Evolutionary conservation across 2,797 vertebrate genomes (phyloP).

Genomic region (Phalloptychus januarius): DNA sequence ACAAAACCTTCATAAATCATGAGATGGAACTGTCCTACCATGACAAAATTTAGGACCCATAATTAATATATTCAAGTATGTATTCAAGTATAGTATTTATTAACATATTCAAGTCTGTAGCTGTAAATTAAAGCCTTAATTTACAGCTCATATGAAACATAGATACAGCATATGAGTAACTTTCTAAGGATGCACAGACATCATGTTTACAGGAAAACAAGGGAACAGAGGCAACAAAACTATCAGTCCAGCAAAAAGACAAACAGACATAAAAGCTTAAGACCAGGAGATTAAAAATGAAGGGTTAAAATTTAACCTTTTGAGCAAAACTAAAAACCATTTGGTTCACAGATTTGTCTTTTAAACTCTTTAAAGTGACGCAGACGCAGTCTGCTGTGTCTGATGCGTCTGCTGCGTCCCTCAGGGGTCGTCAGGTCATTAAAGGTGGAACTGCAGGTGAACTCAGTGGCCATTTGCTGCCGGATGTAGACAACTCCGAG

Average conservation of each 20-base stretch:
- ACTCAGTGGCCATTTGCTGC: neutral
- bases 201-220: neutral
- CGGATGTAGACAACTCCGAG: neutral
- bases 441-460: neutral
- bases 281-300: neutral
- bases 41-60: no score
- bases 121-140: no score
- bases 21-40: no score
- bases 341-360: neutral
- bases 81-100: no score
- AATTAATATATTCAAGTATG: neutral
- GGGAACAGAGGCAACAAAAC: neutral
- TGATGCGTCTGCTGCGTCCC: neutral
- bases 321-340: no score
- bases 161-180: neutral
- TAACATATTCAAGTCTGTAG: no score
- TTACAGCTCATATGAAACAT: no score
- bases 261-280: neutral
- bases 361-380: neutral
- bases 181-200: neutral
- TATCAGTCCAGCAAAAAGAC: neutral
- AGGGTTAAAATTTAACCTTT: neutral
- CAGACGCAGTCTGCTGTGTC: no score
- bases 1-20: neutral
- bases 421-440: neutral